Evolutionary conservation across 2,888 invertebrate genomes (phyloP), one percentile per base, ranked within the genome.

Genomic region (Candidula unifasciata): DNA sequence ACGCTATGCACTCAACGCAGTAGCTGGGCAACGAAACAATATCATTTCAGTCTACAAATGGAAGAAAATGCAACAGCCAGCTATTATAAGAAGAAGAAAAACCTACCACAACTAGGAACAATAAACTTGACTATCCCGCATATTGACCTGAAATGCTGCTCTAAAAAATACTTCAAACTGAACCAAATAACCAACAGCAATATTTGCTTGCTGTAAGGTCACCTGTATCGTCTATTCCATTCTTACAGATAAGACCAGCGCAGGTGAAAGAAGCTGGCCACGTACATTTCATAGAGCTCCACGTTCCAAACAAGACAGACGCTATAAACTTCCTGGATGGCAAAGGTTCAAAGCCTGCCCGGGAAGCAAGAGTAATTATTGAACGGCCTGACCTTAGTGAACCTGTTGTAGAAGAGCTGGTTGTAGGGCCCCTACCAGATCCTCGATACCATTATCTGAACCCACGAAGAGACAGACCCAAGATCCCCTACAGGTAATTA

Each of bases 381-480:
- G 87, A 86, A 37, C 83, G 88, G 1, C 87, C 88, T 6, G 87
- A 87, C 52, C 35, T 76, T 27, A 52, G 74, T 3, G 83, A 86
- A 0, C 89, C 89, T 1, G 87, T 82, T 30, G 86, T 89, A 3
- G 86, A 88, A 44, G 91, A 91, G 81, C 89, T 88, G 71, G 80
- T 86, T 13, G 88, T 91, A 18, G 89, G 89, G 2, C 89, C 89
- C 10, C 66, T 90, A 30, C 90, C 91, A 1, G 81, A 82, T 24
- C 90, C 90, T 3, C 82, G 81, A 0, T 87, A 84, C 52, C 86
- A 89, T 79, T 52, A 60, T 24, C 68, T 81, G 5, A 86, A 87
- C 76, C 87, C 86, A 0, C 83, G 88, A 35, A 16, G 80, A 2
- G 21, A 76, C 8, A 73, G 44, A 5, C 44, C 52, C 68, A 68